Conservation (phyloP, 2,113 vertebrate genomes). For the Meriones unguiculatus region DNA sequence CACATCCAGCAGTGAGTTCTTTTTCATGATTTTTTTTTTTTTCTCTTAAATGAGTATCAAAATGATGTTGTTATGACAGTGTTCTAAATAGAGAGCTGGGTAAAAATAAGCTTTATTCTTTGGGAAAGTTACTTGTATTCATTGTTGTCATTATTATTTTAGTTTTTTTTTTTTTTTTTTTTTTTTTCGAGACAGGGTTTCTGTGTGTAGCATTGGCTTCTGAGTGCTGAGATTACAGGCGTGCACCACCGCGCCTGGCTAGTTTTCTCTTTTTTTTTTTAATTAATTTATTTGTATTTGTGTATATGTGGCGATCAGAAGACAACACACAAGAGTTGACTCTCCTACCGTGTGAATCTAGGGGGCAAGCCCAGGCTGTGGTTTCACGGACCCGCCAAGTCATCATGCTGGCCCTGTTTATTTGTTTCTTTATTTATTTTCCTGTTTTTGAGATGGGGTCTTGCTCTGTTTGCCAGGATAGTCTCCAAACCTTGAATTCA, state of each 20-base stretch:
- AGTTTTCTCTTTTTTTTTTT: neutral
- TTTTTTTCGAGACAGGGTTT: too few species aligned
- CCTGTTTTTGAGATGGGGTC: neutral
- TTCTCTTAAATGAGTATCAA: neutral
- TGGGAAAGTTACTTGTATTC: neutral
- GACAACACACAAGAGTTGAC: neutral
- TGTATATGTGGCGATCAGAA: neutral
- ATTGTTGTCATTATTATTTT: neutral
- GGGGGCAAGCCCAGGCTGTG: neutral
- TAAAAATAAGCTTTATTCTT: constrained; percentile 50
- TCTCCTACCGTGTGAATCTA: neutral
- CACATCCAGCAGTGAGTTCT: neutral
- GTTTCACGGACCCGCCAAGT: neutral
- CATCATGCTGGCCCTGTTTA: neutral
- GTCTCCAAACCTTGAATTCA: neutral
- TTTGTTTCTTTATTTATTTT: too few species aligned
- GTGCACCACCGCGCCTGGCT: too few species aligned
- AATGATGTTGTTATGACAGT: constrained; percentile 24
- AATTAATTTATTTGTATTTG: neutral
- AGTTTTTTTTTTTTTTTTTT: too few species aligned
- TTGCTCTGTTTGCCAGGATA: neutral
- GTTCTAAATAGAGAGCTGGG: neutral
- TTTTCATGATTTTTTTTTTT: neutral
- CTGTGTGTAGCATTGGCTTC: too few species aligned
- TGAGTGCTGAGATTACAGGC: too few species aligned